Base-by-base conservation (phyloP, 1,140 invertebrate species). In the Drosophila watanabei region DNA sequence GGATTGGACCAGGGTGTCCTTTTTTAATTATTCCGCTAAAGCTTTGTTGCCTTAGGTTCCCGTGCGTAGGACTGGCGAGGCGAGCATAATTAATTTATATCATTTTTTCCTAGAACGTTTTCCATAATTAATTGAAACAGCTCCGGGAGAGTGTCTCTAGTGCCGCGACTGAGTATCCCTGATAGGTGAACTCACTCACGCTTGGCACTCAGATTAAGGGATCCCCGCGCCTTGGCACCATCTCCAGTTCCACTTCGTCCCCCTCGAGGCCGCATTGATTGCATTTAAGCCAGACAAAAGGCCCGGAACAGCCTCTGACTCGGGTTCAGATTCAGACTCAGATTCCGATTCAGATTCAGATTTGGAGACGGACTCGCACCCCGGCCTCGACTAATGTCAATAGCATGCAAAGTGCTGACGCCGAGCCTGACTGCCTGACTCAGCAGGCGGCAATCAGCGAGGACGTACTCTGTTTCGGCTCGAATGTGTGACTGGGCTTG, bases 21-120 rank as follows among this genome's bases (percentile, higher is more conserved):
- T 89, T 89, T 88, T 88, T 88, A 88, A 88, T 88, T 88, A 89
- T 88, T 89, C 88, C 68, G 33, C 75, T 60, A 79, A 79, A 63
- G 59, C 77, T 66, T 80, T 88, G 84, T 84, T 79, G 85, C 77
- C 72, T 72, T 51, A 51, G 54, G 43, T 39, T 20, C 30, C 70
- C 68, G 63, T 57, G 56, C 80, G 43, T 48, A 46, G 37, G 48
- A n/a, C 41, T 56, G 76, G 57, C 76, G 59, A 77, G 51, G 84
- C 80, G 61, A 77, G 77, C 77, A 89, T 87, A 87, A 88, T 88
- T 88, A 84, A 87, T 87, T 87, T 89, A 88, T 89, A 84, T 89
- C 52, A 56, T 61, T 88, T 88, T 85, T 80, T 49, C 59, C 48
- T 16, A 65, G 49, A 78, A 73, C 58, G 60, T 66, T 75, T 59